Evolutionary conservation across 2,113 vertebrate species (phyloP).

Genomic region (Clarias magur): DNA sequence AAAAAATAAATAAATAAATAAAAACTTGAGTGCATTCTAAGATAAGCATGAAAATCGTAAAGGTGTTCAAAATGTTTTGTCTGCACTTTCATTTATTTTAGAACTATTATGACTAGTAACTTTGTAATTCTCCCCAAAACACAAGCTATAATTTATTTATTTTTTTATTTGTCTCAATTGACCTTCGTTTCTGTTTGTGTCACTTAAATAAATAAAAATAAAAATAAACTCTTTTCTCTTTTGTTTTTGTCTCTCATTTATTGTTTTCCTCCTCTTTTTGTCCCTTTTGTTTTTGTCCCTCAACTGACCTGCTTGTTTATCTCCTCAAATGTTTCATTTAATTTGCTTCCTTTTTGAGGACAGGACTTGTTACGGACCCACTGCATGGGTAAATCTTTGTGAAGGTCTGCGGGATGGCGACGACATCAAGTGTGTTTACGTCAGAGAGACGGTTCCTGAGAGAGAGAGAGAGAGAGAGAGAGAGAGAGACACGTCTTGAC

Average conservation of each 20-base stretch:
- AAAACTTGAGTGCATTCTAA: too few relatives aligned
- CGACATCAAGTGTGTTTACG: not conserved
- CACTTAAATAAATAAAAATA: too few relatives aligned
- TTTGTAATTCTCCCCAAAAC: too few relatives aligned
- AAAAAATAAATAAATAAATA: too few relatives aligned
- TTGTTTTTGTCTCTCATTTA: not conserved
- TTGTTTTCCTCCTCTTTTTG: not conserved
- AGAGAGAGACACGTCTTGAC: not conserved
- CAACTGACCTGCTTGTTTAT: not conserved
- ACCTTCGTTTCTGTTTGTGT: not conserved
- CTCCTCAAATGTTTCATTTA: not conserved
- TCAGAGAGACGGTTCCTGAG: not conserved
- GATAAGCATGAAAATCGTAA: too few relatives aligned
- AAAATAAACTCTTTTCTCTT: not conserved
- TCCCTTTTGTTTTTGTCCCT: not conserved
- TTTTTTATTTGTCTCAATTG: too few relatives aligned
- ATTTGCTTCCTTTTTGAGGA: not conserved
- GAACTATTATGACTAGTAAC: too few relatives aligned
- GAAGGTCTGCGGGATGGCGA: not conserved
- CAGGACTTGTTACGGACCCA: not conserved
- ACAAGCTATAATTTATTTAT: too few relatives aligned
- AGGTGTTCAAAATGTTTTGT: too few relatives aligned
- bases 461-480: not conserved
- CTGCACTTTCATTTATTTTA: too few relatives aligned
- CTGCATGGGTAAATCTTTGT: not conserved